A percentile compares a stretch with the other conserved stretches of the same genome.
Conservation (phyloP, 2,888 invertebrate species). For the Lottia gigantea region DNA sequence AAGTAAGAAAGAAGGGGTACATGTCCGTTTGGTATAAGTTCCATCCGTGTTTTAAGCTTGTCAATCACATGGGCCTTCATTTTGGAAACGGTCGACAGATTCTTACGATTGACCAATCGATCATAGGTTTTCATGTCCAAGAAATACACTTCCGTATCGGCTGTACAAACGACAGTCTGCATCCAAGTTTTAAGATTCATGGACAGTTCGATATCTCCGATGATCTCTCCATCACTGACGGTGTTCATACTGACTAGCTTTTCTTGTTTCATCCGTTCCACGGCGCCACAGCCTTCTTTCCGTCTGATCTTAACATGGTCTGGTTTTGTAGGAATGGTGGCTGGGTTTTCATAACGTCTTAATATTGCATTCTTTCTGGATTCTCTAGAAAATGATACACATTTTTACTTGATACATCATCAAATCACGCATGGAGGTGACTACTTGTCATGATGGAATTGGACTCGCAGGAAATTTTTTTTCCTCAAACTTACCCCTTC, state of each 20-base stretch:
- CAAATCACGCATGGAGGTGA: too few relatives aligned
- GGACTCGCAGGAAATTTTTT: too few relatives aligned
- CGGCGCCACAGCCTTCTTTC: slow-evolving; percentile 61
- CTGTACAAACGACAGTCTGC: slow-evolving; percentile 58
- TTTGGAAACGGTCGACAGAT: slow-evolving; percentile 46
- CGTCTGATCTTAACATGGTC: slow-evolving; percentile 51
- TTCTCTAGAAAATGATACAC: slow-evolving; percentile 37
- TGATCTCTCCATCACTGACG: slow-evolving; percentile 56
- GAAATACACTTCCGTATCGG: slow-evolving; percentile 57
- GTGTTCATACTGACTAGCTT: slow-evolving; percentile 51
- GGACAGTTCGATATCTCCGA: slow-evolving; percentile 55
- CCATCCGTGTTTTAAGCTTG: slow-evolving; percentile 50
- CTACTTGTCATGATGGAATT: too few relatives aligned
- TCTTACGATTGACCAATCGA: slow-evolving; percentile 54
- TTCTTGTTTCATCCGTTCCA: slow-evolving; percentile 52
- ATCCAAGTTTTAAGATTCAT: slow-evolving; percentile 54
- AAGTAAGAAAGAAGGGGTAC: slow-evolving; percentile 54
- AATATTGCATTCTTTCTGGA: slow-evolving; percentile 46
- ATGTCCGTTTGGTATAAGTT: slow-evolving; percentile 47
- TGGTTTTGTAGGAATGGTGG: slow-evolving; percentile 48
- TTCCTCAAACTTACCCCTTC: too few relatives aligned
- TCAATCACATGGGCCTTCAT: slow-evolving; percentile 49
- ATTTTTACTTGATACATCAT: not conserved
- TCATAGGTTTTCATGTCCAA: slow-evolving; percentile 65
- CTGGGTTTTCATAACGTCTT: slow-evolving; percentile 50